Conservation (phyloP, 2,797 vertebrate genomes). For the Babyrousa celebensis region DNA sequence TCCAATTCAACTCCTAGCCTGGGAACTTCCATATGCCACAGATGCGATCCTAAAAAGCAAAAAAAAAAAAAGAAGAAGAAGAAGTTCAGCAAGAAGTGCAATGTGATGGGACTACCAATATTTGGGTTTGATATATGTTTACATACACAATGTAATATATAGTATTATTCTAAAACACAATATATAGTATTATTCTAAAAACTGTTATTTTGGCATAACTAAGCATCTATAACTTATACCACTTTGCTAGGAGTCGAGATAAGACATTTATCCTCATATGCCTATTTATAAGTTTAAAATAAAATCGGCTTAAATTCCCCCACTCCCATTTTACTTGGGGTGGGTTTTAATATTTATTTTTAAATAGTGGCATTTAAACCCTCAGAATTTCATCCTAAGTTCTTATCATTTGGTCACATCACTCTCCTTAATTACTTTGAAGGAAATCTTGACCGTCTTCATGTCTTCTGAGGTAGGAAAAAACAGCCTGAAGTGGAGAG, state of each 20-base stretch:
- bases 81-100: neutral
- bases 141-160: neutral
- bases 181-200: neutral
- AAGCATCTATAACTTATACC: neutral
- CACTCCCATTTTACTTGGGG: neutral
- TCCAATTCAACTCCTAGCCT: no score
- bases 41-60: no score
- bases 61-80: neutral
- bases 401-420: neutral
- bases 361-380: neutral
- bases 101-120: neutral
- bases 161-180: neutral
- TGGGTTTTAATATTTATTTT: slow-evolving; percentile 45
- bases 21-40: no score
- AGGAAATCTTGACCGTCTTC: neutral
- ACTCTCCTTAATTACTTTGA: neutral
- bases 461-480: neutral
- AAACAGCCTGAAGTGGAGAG: neutral
- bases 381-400: neutral
- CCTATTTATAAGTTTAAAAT: slow-evolving; percentile 4
- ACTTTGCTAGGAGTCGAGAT: neutral
- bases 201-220: neutral
- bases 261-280: neutral
- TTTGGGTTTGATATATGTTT: neutral
- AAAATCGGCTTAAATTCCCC: neutral